phyloP scores from a whole-genome alignment of 2,797 vertebrate genomes.

The Syncerus caffer region DNA sequence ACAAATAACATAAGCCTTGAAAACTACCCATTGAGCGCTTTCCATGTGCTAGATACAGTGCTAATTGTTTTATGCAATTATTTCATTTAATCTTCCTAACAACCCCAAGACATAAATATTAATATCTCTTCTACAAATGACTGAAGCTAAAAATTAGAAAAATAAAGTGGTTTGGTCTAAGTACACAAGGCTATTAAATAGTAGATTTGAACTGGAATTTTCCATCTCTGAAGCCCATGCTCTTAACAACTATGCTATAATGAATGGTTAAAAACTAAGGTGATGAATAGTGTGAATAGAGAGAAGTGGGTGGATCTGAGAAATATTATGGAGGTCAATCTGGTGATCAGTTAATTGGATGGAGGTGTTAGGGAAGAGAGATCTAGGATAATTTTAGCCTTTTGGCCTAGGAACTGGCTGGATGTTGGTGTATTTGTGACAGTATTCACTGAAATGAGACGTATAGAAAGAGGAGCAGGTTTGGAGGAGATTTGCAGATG shows the following conservation, averaged over 20 bases:
- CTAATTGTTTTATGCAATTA: constrained; percentile 3
- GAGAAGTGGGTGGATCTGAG: background rate
- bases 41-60: background rate
- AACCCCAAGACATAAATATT: background rate
- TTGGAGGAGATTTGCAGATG: background rate
- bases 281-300: background rate
- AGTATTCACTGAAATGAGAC: background rate
- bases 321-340: background rate
- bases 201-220: background rate
- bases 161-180: constrained; percentile 31
- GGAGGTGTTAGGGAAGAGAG: background rate
- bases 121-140: constrained; percentile 37
- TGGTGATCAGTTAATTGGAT: background rate
- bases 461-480: background rate
- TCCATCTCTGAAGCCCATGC: background rate
- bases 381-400: background rate
- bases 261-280: background rate
- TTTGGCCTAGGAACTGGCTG: background rate
- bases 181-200: constrained; percentile 1
- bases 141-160: constrained; percentile 32
- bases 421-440: background rate
- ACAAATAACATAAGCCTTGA: constrained; percentile 4
- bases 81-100: constrained; percentile 30
- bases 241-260: background rate
- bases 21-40: background rate